Evolutionary conservation across 64 coral and sea anemone species (phyloP), one percentile per base, ranked within the genome.

Genomic region (Pocillopora damicornis): DNA sequence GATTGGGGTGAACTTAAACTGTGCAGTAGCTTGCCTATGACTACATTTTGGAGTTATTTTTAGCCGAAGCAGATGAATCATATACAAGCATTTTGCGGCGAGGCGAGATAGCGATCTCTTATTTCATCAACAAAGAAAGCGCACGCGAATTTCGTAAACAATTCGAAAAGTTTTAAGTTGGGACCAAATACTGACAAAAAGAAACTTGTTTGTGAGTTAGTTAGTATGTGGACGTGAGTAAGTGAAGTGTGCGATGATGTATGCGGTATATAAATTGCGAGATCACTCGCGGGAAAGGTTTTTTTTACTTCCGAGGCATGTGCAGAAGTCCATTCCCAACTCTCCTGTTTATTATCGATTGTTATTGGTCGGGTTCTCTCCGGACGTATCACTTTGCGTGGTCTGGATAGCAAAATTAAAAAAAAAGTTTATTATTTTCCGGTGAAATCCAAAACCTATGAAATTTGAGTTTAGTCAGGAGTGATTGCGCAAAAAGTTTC

Each of bases 281-380:
- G 63, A 38, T 85, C 36, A 65, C 12, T 6, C n/a, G 42, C n/a
- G 80, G 81, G 67, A 37, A 23, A 25, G 65, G 34, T 22, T 37
- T 83, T 83, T 66, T 68, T 42, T 10, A 63, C 80, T 67, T 83
- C 80, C 80, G 80, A 67, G 66, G 67, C 42, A 36, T 67, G 81
- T 22, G 37, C n/a, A 68, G 23, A 73, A 71, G 63, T 20, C 71
- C 56, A 37, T 7, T 45, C 15, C 45, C 17, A 22, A 73, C 18
- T 85, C 25, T 84, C 22, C 18, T 69, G 23, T 8, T 30, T 30
- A 30, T 30, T 30, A 30, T 30, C 30, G 30, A 30, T 30, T 30
- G 0, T 30, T 30, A 7, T 51, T 51, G 42, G 42, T 51, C 42
- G 42, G 56, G 42, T 36, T 58, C 14, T 45, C 58, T 13, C 81